These are phyloP conservation scores for Lycaon pictus DNA, from an alignment of 2,113 vertebrate genomes.

Conservation along the genomic window DNA sequence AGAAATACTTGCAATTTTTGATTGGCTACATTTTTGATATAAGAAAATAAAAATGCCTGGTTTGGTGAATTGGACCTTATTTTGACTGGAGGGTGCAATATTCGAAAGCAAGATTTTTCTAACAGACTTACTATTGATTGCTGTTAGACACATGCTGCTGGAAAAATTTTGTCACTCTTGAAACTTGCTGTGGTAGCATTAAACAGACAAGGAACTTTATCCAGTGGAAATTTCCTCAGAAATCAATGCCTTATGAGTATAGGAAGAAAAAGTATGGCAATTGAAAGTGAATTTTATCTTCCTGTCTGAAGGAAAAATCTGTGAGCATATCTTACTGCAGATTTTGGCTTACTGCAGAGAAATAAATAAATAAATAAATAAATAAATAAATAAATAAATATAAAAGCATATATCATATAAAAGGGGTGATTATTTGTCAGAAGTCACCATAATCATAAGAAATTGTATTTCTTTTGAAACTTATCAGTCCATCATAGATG, in stretches of 20 bases:
- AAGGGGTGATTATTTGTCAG: not conserved
- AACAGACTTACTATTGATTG: not conserved
- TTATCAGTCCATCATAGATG: not conserved
- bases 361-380: no score
- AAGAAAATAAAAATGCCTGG: not conserved
- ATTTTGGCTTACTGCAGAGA: not conserved
- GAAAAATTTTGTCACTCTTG: not conserved
- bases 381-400: not conserved
- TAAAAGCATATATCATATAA: not conserved
- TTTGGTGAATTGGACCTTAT: not conserved
- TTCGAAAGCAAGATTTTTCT: not conserved
- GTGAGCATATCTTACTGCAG: not conserved
- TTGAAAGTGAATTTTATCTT: slow-evolving; percentile 17
- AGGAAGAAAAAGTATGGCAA: not conserved
- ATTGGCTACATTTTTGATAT: not conserved
- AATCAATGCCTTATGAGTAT: not conserved
- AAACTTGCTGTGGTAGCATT: not conserved
- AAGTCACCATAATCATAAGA: not conserved
- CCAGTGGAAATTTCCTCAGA: not conserved
- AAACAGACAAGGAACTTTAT: not conserved
- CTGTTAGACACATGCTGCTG: not conserved
- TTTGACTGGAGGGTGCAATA: not conserved
- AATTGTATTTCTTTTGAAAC: not conserved
- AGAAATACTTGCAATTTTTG: not conserved
- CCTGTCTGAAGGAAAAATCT: not conserved